Evolutionary conservation across 2,797 vertebrate species (phyloP), one percentile per base, ranked within the genome.

Genomic region (Bradypus variegatus): DNA sequence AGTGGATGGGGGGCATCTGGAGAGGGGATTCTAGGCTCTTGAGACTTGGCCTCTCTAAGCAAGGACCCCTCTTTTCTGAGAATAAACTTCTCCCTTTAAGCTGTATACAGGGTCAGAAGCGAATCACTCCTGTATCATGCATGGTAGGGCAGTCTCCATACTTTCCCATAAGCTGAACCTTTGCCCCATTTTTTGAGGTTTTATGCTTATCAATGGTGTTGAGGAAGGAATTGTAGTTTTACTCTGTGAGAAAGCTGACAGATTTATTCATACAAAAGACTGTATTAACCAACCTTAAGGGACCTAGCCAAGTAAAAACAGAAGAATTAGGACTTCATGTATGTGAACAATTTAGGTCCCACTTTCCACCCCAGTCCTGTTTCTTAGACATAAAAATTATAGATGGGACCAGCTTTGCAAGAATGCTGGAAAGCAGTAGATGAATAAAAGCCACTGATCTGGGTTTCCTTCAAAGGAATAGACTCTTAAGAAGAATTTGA

Each of bases 401-500:
- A 64, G 87, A 48, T 62, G 89, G 45, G 85, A 55, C 58, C 64
- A 86, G 45, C 67, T 93, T 90, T 79, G 41, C 19, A 62, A 84
- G 72, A 82, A 88, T 48, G n/a, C 76, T 88, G 58, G 67, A 81
- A 85, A 88, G 45, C 48, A 65, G 76, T 27, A 94, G 62, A 64
- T 7, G 23, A 48, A 58, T 41, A n/a, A 90, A 91, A 88, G 73
- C 53, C 77, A 50, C 8, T 6, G 48, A 90, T 50, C 38, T 86
- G 69, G 55, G 64, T 41, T 93, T 94, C 76, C 82, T 83, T 93
- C 50, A 80, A 70, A 91, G 72, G 67, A 91, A 90, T 14, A 13
- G 45, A 60, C 53, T 70, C 86, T 90, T 91, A 15, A 93, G 93
- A 91, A 94, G 84, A 95, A 96, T 84, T 73, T 27, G 25, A 7